Evolutionary conservation across 1,140 invertebrate genomes (phyloP).

Genomic region (Asbolus verrucosus): DNA sequence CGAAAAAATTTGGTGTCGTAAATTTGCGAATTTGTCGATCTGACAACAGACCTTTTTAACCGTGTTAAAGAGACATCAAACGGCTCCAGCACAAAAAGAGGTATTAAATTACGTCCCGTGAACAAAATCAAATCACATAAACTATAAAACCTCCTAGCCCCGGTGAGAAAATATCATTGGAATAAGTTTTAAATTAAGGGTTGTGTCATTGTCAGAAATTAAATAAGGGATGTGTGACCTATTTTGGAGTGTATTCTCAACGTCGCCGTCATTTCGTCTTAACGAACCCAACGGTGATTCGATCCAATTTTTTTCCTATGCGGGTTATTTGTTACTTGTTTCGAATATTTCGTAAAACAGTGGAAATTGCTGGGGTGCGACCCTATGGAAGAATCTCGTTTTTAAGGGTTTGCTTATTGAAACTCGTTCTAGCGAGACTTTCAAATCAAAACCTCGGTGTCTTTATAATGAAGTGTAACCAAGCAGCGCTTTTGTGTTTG

Average conservation of each 20-base stretch:
- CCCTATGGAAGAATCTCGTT: constrained; percentile 8
- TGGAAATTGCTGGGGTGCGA: constrained; percentile 7
- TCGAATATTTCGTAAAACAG: constrained; percentile 34
- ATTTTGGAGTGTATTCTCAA: constrained; percentile 43
- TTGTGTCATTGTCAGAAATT: constrained; percentile 46
- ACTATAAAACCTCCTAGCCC: too few species aligned
- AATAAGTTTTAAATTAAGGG: constrained; percentile 53
- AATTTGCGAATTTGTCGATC: too few species aligned
- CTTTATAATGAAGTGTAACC: constrained; percentile 26
- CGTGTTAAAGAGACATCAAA: too few species aligned
- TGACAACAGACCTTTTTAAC: too few species aligned
- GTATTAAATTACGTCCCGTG: too few species aligned
- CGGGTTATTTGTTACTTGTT: constrained; percentile 28
- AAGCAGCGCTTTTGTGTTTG: constrained; percentile 6
- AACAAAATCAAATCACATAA: too few species aligned
- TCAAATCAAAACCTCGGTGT: background rate
- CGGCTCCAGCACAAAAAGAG: too few species aligned
- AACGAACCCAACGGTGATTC: background rate
- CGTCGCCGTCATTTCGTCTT: constrained; percentile 30
- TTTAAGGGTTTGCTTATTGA: background rate
- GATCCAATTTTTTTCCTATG: constrained; percentile 21
- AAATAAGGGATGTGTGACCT: constrained; percentile 51
- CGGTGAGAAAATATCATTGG: constrained; percentile 47
- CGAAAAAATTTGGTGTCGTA: too few species aligned
- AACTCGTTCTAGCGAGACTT: background rate